Evolutionary conservation across 1,140 invertebrate genomes (phyloP).

Genomic region (Rhizoglyphus robini): DNA sequence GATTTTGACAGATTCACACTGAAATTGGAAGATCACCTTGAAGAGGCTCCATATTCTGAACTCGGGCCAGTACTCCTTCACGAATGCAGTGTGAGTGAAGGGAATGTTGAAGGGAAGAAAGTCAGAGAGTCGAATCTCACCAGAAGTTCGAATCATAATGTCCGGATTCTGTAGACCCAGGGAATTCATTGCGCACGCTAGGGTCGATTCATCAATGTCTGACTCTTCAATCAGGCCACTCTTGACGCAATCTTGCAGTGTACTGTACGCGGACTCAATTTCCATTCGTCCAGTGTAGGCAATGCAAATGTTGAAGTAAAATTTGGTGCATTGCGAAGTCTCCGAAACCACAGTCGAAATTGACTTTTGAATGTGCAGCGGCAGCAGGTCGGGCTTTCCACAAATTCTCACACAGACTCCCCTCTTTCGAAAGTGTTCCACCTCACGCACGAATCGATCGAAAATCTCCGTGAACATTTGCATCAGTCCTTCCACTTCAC

Average conservation of each 20-base stretch:
- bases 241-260: conserved; percentile 29
- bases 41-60: conserved; percentile 81
- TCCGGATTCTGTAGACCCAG: conserved; percentile 60
- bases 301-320: conserved; percentile 41
- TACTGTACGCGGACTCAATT: conserved; percentile 37
- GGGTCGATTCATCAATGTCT: conserved; percentile 63
- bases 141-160: conserved; percentile 87
- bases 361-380: conserved; percentile 55
- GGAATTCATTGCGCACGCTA: conserved; percentile 68
- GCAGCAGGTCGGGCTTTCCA: conserved; percentile 68
- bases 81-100: conserved; percentile 47
- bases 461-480: conserved; percentile 80
- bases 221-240: conserved; percentile 26
- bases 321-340: conserved; percentile 58
- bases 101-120: conserved; percentile 89
- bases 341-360: conserved; percentile 62
- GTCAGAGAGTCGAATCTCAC: conserved; percentile 86
- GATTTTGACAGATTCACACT: conserved; percentile 37
- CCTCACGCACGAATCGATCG: conserved; percentile 62
- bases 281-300: conserved; percentile 43
- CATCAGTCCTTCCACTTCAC: conserved; percentile 84
- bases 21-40: conserved; percentile 67
- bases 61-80: conserved; percentile 78
- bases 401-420: conserved; percentile 75
- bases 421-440: conserved; percentile 63